Conservation (phyloP, 2,888 invertebrate species). For the Troides aeacus region DNA sequence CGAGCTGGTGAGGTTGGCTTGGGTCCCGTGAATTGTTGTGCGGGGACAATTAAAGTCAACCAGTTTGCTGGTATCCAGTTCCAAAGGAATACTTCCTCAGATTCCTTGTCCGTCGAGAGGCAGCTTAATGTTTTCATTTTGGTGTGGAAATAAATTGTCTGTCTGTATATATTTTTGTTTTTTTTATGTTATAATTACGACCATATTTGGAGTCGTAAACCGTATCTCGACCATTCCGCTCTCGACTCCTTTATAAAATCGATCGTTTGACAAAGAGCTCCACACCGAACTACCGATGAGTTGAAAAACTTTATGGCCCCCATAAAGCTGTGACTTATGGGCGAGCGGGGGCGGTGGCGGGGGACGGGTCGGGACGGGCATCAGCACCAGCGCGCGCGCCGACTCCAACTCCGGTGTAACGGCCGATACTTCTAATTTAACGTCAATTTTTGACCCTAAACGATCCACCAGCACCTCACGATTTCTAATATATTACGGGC, state of each 20-base stretch:
- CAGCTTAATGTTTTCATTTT: conserved; percentile 42
- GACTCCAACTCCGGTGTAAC: conserved; percentile 69
- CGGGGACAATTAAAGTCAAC: too few relatives aligned
- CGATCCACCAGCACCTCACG: conserved; percentile 45
- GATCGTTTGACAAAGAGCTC: conserved; percentile 51
- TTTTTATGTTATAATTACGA: conserved; percentile 36
- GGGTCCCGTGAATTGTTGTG: too few relatives aligned
- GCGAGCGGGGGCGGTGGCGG: too few relatives aligned
- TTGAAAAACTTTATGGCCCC: conserved; percentile 72
- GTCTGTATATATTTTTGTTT: neutral
- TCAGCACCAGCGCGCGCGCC: conserved; percentile 48
- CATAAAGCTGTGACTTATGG: conserved; percentile 75
- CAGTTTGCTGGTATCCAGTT: neutral
- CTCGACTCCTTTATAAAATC: conserved; percentile 45
- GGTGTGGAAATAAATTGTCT: conserved; percentile 27
- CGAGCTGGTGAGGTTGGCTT: too few relatives aligned
- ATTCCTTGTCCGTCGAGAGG: conserved; percentile 10
- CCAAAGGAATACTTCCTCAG: conserved; percentile 8
- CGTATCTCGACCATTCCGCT: conserved; percentile 45
- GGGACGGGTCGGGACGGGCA: too few relatives aligned
- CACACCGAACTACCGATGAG: conserved; percentile 56
- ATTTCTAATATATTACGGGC: conserved; percentile 39
- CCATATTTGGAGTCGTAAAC: conserved; percentile 47
- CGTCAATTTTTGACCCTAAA: conserved; percentile 65
- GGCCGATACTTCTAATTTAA: conserved; percentile 75